Evolutionary conservation across 2,113 vertebrate species (phyloP).

Genomic region (Epinephelus moara): DNA sequence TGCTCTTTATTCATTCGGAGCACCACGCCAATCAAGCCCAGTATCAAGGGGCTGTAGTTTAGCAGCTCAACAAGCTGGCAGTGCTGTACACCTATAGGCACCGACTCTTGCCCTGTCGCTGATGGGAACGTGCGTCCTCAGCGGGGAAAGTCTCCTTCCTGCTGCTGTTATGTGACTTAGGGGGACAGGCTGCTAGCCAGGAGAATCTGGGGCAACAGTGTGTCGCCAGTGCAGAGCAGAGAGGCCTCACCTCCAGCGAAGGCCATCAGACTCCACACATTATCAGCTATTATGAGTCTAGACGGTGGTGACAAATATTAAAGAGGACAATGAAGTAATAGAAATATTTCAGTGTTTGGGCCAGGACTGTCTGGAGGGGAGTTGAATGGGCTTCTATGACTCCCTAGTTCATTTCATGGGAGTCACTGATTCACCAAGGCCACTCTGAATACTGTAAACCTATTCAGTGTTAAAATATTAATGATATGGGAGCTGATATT

Average conservation of each 20-base stretch:
- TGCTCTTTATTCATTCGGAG: conserved; percentile 22
- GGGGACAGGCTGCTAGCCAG: conserved; percentile 17
- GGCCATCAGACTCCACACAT: not conserved
- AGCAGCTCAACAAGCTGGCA: conserved; percentile 27
- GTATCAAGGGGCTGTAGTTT: conserved; percentile 42
- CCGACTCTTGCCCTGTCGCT: conserved; percentile 7
- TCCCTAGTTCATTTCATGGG: not conserved
- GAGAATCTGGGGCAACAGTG: conserved; percentile 21
- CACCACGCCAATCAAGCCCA: conserved; percentile 9
- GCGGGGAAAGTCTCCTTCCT: conserved; percentile 11
- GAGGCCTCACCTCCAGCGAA: conserved; percentile 6
- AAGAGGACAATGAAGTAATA: not conserved
- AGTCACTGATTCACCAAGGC: not conserved
- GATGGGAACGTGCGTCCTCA: not conserved
- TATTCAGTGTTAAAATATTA: not conserved
- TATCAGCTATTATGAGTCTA: not conserved
- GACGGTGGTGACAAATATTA: not conserved
- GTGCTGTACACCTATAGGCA: conserved; percentile 6
- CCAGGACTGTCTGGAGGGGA: not conserved
- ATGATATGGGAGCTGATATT: not conserved
- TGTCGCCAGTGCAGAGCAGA: not conserved
- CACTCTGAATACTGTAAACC: not conserved
- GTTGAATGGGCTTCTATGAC: not conserved
- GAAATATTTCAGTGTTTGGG: conserved; percentile 8
- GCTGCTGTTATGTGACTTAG: conserved; percentile 23